Evolutionary conservation across 2,888 invertebrate species (phyloP).

Genomic region (Caenorhabditis sinica): DNA sequence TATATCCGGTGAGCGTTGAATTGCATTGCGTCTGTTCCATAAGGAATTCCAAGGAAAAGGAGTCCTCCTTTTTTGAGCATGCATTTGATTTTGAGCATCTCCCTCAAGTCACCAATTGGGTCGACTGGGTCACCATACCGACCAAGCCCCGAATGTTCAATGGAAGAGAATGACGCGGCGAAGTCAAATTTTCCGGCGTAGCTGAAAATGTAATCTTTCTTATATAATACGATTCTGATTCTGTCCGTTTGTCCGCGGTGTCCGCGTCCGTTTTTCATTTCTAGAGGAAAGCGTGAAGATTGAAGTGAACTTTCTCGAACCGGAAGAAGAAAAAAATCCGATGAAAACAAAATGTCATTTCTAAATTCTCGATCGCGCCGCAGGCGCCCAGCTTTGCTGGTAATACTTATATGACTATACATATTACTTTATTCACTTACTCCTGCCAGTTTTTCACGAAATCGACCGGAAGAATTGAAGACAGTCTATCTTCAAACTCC

Average conservation of each 20-base stretch:
- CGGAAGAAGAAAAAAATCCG: too few relatives aligned
- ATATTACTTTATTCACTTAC: neutral
- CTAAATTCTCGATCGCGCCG: too few relatives aligned
- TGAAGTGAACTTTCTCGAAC: too few relatives aligned
- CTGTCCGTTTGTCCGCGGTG: too few relatives aligned
- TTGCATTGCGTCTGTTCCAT: slow-evolving; percentile 20
- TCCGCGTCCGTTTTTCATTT: too few relatives aligned
- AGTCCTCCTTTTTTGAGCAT: slow-evolving; percentile 52
- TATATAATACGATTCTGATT: neutral
- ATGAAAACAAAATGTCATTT: too few relatives aligned
- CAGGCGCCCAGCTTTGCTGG: too few relatives aligned
- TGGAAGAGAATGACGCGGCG: slow-evolving; percentile 58
- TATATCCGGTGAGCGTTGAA: slow-evolving; percentile 44
- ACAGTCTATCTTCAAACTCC: neutral
- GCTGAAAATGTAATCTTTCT: neutral
- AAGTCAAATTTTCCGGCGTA: slow-evolving; percentile 54
- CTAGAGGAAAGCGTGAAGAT: too few relatives aligned
- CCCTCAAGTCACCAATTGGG: slow-evolving; percentile 52
- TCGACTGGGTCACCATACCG: slow-evolving; percentile 64
- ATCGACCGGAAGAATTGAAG: neutral
- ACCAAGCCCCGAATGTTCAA: slow-evolving; percentile 65
- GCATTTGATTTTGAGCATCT: slow-evolving; percentile 52
- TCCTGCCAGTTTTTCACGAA: neutral
- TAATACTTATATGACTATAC: too few relatives aligned
- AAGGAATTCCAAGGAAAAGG: slow-evolving; percentile 57